phyloP scores from a whole-genome alignment of 2,888 invertebrate genomes.

The Eubasilissa splendida region DNA sequence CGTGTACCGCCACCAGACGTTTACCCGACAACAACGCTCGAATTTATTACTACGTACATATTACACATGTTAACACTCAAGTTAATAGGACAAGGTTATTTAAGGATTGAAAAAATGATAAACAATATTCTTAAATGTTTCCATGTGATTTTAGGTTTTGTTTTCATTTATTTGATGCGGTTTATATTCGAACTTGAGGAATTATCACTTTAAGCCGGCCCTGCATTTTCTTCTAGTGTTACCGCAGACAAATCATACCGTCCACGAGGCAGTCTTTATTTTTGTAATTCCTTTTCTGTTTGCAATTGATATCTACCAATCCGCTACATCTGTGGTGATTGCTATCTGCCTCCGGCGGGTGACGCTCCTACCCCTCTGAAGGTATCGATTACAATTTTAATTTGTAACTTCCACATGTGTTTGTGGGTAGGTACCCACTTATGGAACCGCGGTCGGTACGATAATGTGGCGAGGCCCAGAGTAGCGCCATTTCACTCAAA shows the following conservation, averaged over 20 bases:
- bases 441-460: neutral
- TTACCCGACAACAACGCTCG: too few relatives aligned
- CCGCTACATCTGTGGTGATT: conserved; percentile 25
- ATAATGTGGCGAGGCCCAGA: too few relatives aligned
- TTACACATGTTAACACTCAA: too few relatives aligned
- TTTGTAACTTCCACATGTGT: neutral
- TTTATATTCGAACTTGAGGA: too few relatives aligned
- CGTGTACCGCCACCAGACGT: too few relatives aligned
- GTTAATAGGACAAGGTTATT: too few relatives aligned
- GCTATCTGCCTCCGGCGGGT: conserved; percentile 6
- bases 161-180: too few relatives aligned
- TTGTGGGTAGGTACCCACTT: neutral
- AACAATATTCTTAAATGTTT: too few relatives aligned
- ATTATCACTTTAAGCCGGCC: neutral
- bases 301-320: conserved; percentile 37
- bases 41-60: too few relatives aligned
- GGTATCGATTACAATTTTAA: conserved; percentile 27
- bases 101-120: too few relatives aligned
- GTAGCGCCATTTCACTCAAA: too few relatives aligned
- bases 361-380: conserved; percentile 2
- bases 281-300: conserved; percentile 40
- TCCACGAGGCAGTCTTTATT: conserved; percentile 28
- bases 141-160: too few relatives aligned
- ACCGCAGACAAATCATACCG: conserved; percentile 25
- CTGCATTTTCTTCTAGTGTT: conserved; percentile 26